Evolutionary conservation across 2,888 invertebrate species (phyloP), one percentile per base, ranked within the genome.

Genomic region (Tineola bisselliella): DNA sequence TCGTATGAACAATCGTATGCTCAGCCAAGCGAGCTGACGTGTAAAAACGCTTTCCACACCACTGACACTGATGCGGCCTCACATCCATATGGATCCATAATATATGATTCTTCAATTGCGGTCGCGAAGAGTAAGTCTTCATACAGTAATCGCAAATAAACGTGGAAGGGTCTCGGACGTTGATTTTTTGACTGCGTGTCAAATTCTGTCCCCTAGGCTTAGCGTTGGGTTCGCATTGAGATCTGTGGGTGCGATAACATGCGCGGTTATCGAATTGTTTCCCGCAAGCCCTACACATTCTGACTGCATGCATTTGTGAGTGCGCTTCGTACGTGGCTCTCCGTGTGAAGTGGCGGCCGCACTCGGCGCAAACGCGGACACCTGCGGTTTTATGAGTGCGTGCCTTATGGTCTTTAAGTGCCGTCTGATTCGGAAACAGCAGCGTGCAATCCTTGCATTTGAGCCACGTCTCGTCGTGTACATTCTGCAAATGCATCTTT

Each of bases 1-100:
- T 75, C 0, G 88, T 88, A 65, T 89, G 89, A 0, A 88, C 89
- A 0, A 88, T 81, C 2, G 77, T 76, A 61, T 89, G 89, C 62
- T 88, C 88, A 0, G 84, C 83, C 61, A 89, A 66, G 18, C 88
- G 74, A 0, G 84, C 82, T 3, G 86, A 77, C 0, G 88, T 87
- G 62, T 84, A 88, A 63, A 89, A 89, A 64, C 86, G 72, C 44
- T 87, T 88, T 0, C 79, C 78, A 62, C 89, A 89, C 74, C 82
- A 81, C 19, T 81, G 78, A 63, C 89, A 89, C 63, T 87, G 80
- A 65, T 86, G 86, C 0, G 82, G 88, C 62, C 79, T 72, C 10
- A 77, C 80, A 65, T 77, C 82, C 86, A 77, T 82, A 59, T 81
- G 89, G 60, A 84, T 84, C 87, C 84, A 86, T 0, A 81, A 66